Conservation (phyloP, 2,888 invertebrate species). For the Caenorhabditis sp. region DNA sequence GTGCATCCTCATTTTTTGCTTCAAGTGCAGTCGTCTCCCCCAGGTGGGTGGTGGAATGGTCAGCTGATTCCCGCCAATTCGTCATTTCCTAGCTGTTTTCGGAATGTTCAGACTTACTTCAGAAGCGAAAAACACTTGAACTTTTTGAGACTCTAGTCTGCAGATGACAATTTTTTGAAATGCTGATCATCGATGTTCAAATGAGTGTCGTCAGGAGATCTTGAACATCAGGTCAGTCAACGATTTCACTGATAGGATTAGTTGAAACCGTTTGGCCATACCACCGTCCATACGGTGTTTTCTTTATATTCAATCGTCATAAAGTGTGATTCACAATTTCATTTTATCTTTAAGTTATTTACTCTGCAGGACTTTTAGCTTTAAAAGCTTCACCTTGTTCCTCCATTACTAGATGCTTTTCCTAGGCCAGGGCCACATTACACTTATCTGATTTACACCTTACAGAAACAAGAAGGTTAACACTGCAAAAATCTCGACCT, state of each 20-base stretch:
- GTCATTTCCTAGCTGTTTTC: conserved; percentile 3
- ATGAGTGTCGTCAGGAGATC: neutral
- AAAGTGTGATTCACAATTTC: too few relatives aligned
- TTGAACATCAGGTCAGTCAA: neutral
- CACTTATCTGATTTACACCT: neutral
- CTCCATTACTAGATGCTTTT: neutral
- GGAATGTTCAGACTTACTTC: neutral
- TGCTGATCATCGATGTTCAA: neutral
- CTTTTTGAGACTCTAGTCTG: neutral
- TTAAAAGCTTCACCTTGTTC: neutral
- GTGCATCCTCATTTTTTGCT: neutral
- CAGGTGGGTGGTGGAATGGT: neutral
- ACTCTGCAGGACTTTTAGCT: neutral
- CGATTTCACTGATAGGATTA: neutral
- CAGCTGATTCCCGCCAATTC: neutral
- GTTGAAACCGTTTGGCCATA: neutral
- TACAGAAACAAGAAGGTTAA: neutral
- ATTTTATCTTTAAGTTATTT: neutral
- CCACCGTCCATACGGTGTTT: too few relatives aligned
- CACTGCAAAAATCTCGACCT: neutral
- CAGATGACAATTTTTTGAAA: neutral
- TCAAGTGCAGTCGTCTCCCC: neutral
- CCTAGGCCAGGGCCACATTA: neutral
- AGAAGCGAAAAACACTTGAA: neutral
- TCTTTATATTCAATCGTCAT: too few relatives aligned